Evolutionary conservation across 2,888 invertebrate species (phyloP).

Genomic region (Drosophila phalerata): DNA sequence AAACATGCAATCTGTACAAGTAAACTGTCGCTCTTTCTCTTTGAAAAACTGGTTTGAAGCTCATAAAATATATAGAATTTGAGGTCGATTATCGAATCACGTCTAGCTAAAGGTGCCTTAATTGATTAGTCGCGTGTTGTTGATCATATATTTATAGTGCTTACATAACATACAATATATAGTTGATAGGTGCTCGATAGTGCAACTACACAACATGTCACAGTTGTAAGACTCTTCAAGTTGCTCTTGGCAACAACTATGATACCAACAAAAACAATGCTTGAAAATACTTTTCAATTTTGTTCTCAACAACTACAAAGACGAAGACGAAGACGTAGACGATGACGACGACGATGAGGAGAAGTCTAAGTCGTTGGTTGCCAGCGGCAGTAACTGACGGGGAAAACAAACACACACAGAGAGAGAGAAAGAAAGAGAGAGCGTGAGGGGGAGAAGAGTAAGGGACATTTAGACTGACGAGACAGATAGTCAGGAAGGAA

Average conservation of each 20-base stretch:
- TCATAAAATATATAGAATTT: slow-evolving; percentile 9
- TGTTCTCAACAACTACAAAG: slow-evolving; percentile 77
- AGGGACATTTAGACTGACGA: slow-evolving; percentile 10
- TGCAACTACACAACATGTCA: slow-evolving; percentile 35
- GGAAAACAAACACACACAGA: slow-evolving; percentile 42
- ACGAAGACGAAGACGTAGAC: slow-evolving; percentile 41
- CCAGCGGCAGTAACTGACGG: slow-evolving; percentile 56
- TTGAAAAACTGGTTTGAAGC: not conserved
- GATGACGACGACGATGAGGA: slow-evolving; percentile 8
- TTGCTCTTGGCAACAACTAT: slow-evolving; percentile 23
- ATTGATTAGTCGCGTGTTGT: slow-evolving; percentile 25
- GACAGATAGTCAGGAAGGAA: slow-evolving; percentile 25
- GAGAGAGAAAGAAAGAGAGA: slow-evolving; percentile 5
- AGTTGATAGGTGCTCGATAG: slow-evolving; percentile 34
- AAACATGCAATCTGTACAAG: not conserved
- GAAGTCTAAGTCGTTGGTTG: slow-evolving; percentile 55
- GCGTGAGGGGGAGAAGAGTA: not conserved
- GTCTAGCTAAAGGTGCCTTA: slow-evolving; percentile 14
- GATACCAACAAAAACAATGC: slow-evolving; percentile 56
- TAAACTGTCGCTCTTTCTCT: not conserved
- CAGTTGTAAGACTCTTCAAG: slow-evolving; percentile 52
- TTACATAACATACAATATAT: slow-evolving; percentile 7
- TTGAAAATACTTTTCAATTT: slow-evolving; percentile 79
- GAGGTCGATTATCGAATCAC: slow-evolving; percentile 18
- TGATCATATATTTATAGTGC: slow-evolving; percentile 35